phyloP scores from a whole-genome alignment of 2,113 vertebrate genomes.

The Nothoprocta perdicaria region DNA sequence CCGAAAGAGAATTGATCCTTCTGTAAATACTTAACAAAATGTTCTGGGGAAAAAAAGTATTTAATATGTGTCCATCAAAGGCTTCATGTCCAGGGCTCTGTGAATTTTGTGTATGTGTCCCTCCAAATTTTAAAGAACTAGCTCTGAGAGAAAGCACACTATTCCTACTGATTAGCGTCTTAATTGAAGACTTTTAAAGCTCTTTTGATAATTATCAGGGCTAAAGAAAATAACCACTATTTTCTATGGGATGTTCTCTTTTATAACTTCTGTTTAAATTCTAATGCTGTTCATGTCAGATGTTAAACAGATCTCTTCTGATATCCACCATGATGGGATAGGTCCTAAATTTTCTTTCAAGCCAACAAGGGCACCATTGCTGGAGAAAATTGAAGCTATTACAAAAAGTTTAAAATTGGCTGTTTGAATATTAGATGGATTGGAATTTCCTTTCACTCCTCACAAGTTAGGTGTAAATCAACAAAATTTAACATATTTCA shows the following conservation, averaged over 20 bases:
- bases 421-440: not conserved
- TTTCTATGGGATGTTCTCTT: not conserved
- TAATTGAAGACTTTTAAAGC: not conserved
- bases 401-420: constrained; percentile 78
- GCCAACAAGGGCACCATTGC: constrained; percentile 76
- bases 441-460: not conserved
- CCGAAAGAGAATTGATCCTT: not conserved
- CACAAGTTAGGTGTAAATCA: not conserved
- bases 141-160: not conserved
- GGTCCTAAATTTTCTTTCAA: constrained; percentile 75
- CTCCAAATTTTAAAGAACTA: not conserved
- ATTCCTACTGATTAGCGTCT: not conserved
- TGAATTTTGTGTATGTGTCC: not conserved
- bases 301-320: constrained; percentile 74
- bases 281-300: constrained; percentile 57
- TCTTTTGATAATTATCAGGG: not conserved
- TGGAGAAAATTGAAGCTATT: constrained; percentile 78
- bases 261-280: not conserved
- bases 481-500: constrained; percentile 1
- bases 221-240: not conserved
- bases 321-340: constrained; percentile 55
- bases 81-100: not conserved
- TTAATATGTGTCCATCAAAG: not conserved
- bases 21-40: not conserved
- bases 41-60: not conserved